Evolutionary conservation across 2,888 invertebrate genomes (phyloP), one percentile per base, ranked within the genome.

Genomic region (Nymphalis c-album): DNA sequence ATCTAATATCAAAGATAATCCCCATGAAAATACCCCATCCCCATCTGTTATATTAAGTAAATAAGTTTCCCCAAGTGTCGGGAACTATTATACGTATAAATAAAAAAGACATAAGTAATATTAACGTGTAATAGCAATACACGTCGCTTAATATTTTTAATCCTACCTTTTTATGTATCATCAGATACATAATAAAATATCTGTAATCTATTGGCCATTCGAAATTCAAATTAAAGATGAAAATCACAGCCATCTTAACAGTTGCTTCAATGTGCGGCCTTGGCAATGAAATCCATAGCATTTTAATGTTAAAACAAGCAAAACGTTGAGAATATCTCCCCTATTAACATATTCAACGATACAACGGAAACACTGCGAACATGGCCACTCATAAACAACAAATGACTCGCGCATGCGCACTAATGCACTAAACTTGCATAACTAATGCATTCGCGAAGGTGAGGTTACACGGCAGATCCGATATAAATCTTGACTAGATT

Each of bases 361-460:
- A 76, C 76, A 78, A 78, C 80, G 83, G 82, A 83, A 82, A 82
- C 80, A 76, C 70, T 60, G 60, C 26, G 18, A 64, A 68, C 71
- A 69, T 64, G 64, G 74, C 75, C 74, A 72, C 75, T 78, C 79
- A 77, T 83, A 83, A 72, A 73, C 73, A 83, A 82, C 81, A 82
- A 84, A 85, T 81, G 80, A 75, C 75, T 78, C 55, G 22, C 65
- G 65, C 55, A 78, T 76, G 78, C 80, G 80, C 80, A 55, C 55
- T 77, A 80, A 79, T 78, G 82, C 80, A 82, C 78, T 80, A 79
- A 86, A 84, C 82, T 80, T 77, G 87, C 85, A 84, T 85, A 81
- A 75, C 83, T 83, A 89, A 89, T 88, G 84, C 80, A 80, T 81
- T 81, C 75, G 80, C 77, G 80, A 84, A 86, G 86, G 85, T 85